A percentile compares a stretch with the other conserved stretches of the same genome.
Evolutionary conservation across 2,113 vertebrate species (phyloP).

Genomic region (Cheirogaleus medius): DNA sequence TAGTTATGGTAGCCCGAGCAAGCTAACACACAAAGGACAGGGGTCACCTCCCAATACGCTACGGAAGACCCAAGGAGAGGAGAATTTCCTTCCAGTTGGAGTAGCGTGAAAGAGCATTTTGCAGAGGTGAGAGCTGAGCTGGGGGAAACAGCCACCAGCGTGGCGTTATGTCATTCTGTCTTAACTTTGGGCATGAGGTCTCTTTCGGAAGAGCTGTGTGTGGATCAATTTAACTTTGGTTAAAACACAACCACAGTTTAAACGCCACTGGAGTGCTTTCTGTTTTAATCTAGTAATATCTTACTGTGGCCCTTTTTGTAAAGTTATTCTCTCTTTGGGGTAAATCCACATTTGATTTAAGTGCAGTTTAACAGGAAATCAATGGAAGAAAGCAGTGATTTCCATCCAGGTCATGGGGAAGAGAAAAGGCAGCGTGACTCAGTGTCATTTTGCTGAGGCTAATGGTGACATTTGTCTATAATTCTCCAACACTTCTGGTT

Average conservation of each 20-base stretch:
- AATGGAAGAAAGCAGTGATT: background rate
- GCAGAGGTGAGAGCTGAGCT: background rate
- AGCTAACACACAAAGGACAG: background rate
- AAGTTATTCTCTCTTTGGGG: background rate
- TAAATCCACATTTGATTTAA: background rate
- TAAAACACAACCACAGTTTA: background rate
- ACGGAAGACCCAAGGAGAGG: too few species aligned
- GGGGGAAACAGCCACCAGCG: background rate
- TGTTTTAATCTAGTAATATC: background rate
- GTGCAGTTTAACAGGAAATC: background rate
- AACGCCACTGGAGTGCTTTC: background rate
- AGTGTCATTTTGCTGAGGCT: background rate
- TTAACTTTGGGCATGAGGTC: fast-evolving
- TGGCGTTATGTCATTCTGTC: fast-evolving
- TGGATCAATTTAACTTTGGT: background rate
- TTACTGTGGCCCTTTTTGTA: background rate
- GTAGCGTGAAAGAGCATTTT: background rate
- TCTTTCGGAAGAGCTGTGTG: background rate
- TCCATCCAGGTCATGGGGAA: background rate
- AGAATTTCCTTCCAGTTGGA: background rate
- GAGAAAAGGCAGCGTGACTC: background rate
- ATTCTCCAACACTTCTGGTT: background rate
- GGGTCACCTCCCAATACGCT: fast-evolving
- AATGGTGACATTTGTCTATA: background rate
- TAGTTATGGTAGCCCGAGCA: background rate